These are phyloP conservation scores for Osedax frankpressi DNA, from an alignment of 2,888 invertebrate genomes.

Conservation along the genomic window DNA sequence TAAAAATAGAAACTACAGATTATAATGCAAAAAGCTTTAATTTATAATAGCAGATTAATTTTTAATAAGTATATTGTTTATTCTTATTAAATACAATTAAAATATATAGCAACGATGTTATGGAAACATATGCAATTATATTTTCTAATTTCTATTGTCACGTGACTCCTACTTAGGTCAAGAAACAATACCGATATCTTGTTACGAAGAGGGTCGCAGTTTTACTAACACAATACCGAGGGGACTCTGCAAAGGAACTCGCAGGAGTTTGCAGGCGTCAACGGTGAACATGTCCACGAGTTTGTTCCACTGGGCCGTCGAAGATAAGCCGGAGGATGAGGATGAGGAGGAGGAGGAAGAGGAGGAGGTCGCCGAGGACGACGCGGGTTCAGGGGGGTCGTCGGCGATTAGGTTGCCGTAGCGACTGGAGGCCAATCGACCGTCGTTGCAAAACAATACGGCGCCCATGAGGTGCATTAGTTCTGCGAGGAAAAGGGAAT, in stretches of 20 bases:
- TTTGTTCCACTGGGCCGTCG: conserved; percentile 67
- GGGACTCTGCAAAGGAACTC: conserved; percentile 76
- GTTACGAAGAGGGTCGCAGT: not conserved
- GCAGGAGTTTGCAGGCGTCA: conserved; percentile 79
- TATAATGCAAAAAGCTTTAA: no score
- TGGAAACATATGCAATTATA: no score
- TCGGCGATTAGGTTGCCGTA: conserved; percentile 63
- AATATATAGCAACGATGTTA: no score
- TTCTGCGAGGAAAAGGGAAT: no score
- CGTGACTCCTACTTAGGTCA: no score
- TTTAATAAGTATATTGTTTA: no score
- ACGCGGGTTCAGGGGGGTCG: conserved; percentile 62
- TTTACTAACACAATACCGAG: conserved; percentile 63
- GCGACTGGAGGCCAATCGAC: conserved; percentile 66
- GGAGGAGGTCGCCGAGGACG: conserved; percentile 66
- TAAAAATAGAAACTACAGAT: no score
- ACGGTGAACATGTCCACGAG: conserved; percentile 77
- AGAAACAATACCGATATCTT: no score
- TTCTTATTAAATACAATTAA: no score
- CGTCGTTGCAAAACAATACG: conserved; percentile 58
- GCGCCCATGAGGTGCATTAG: conserved; percentile 49
- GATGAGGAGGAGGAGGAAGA: no score
- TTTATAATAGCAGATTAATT: no score
- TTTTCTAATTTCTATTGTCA: no score
- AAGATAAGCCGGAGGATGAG: conserved; percentile 59